Evolutionary conservation across 2,888 invertebrate species (phyloP), one percentile per base, ranked within the genome.

Genomic region (Zonitis immaculata): DNA sequence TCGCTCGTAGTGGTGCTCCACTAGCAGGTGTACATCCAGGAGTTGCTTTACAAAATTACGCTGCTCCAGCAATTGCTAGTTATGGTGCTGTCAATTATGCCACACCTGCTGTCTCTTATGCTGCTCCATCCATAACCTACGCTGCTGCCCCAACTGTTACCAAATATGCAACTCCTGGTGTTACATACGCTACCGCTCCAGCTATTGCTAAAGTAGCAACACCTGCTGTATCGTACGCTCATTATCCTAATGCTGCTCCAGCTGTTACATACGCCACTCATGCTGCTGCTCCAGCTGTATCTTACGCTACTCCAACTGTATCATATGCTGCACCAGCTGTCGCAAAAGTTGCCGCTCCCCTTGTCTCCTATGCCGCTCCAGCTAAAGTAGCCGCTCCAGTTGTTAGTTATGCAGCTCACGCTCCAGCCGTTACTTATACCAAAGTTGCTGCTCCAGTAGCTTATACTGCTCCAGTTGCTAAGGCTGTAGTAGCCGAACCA

Each of bases 401-500:
- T n/a, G n/a, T n/a, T n/a, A n/a, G n/a, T n/a, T n/a, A n/a, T n/a
- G n/a, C n/a, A n/a, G 32, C 14, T 14, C 1, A 32, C 3, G 30
- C 46, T 25, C 44, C 12, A 32, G 51, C 45, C 3, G 48, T 42
- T 8, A 48, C 45, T 28, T 43, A 49, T 12, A 14, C 22, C 3
- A 49, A 54, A 32, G 16, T 35, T 25, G 54, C 59, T 28, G 51
- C 64, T 45, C 57, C 56, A 11, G 57, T 60, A 12, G 56, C 61
- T 5, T 59, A 59, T 27, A 56, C 60, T 49, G 57, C 61, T 39
- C 57, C 59, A 56, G 74, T 77, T 1, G 58, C 76, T 44, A 77
- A 78, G 39, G 70, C 77, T 51, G 73, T 77, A 16, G 74, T 77
- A 47, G 74, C 71, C 49, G 71, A 72, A 66, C 61, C 55, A 6